Conservation (phyloP, 2,888 invertebrate genomes). For the Brassicogethes aeneus region DNA sequence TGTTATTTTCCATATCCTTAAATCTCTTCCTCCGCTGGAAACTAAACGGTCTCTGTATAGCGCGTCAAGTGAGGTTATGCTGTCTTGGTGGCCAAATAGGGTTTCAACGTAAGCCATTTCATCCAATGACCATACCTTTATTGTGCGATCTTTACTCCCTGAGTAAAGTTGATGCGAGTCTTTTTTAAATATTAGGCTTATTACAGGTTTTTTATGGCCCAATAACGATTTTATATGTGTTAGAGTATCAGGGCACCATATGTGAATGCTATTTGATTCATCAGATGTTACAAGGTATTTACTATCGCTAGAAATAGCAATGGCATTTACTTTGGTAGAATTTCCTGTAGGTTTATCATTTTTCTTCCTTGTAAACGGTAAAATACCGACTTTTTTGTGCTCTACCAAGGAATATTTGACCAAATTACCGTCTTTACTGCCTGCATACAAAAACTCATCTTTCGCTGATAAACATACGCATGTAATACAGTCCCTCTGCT, state of each 20-base stretch:
- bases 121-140: conserved; percentile 93
- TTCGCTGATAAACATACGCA: conserved; percentile 71
- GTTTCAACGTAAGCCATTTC: conserved; percentile 96
- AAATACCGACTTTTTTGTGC: conserved; percentile 50
- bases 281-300: conserved; percentile 75
- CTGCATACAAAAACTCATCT: conserved; percentile 64
- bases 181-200: conserved; percentile 75
- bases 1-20: conserved; percentile 92
- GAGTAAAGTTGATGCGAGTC: conserved; percentile 81
- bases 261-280: conserved; percentile 55
- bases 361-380: conserved; percentile 40
- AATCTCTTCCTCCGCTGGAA: conserved; percentile 83
- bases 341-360: conserved; percentile 28
- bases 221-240: conserved; percentile 70
- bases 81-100: conserved; percentile 85
- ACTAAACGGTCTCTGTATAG: conserved; percentile 77
- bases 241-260: conserved; percentile 75
- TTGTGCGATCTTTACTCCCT: conserved; percentile 65
- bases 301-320: conserved; percentile 69
- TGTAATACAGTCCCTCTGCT: conserved; percentile 72
- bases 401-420: conserved; percentile 72
- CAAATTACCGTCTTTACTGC: conserved; percentile 80
- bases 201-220: conserved; percentile 66
- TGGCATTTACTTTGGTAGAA: conserved; percentile 46
- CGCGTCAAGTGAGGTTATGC: conserved; percentile 80